A percentile compares a stretch with the other conserved stretches of the same genome.
Evolutionary conservation across 2,888 invertebrate species (phyloP).

Genomic region (Chalcosyrphus nemorum): DNA sequence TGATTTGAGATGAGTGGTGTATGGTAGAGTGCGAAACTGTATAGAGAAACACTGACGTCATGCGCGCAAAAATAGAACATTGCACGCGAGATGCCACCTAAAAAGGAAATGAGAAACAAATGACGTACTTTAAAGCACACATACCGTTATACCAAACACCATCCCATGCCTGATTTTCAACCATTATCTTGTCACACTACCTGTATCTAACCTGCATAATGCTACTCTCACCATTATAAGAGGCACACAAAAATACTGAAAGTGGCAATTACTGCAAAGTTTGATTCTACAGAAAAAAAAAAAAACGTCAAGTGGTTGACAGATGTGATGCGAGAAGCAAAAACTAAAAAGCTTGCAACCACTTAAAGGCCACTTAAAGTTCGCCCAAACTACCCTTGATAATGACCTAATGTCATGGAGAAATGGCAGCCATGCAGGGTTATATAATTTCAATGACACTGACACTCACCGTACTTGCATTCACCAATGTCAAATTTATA

Average conservation of each 20-base stretch:
- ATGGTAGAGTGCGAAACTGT: neutral
- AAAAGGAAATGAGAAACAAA: slow-evolving; percentile 29
- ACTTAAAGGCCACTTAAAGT: neutral
- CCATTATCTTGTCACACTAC: neutral
- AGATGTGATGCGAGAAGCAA: neutral
- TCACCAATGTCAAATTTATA: slow-evolving; percentile 1
- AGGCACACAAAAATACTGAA: neutral
- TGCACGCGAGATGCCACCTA: slow-evolving; percentile 34
- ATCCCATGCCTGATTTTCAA: neutral
- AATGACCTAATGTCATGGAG: slow-evolving; percentile 6
- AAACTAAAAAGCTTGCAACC: neutral
- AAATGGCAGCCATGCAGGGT: neutral
- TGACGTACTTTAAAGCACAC: slow-evolving; percentile 20
- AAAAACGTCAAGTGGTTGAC: no score
- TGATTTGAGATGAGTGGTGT: neutral
- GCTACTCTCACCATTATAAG: neutral
- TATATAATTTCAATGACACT: slow-evolving; percentile 19
- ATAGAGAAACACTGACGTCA: slow-evolving; percentile 32
- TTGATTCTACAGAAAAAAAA: neutral
- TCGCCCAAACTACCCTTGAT: neutral
- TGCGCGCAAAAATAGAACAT: slow-evolving; percentile 29
- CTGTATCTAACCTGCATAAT: slow-evolving; percentile 2
- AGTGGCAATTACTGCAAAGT: neutral
- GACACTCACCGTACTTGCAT: slow-evolving; percentile 2
- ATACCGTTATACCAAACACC: neutral